Base-by-base conservation (phyloP, 2,797 vertebrate genomes). In the Anabas testudineus region DNA sequence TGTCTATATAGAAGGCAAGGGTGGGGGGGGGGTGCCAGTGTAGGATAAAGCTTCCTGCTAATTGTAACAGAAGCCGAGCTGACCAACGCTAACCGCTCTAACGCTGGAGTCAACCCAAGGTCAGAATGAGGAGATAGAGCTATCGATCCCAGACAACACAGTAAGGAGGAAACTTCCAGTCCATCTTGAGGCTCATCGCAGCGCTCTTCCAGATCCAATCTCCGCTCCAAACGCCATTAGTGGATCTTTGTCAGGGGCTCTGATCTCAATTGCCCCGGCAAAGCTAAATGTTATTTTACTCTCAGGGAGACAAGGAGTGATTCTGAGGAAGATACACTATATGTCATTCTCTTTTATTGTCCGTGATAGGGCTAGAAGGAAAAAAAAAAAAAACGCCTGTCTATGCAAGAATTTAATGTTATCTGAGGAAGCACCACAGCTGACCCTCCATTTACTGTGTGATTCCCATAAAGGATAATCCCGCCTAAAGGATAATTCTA, bases 21-120 rank as follows among this genome's bases (percentile, higher is more conserved):
- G 36, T 34, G 64, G 81, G 47, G 66, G 67, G 70, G 67, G 74
- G 76, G 84, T 87, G 80, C 85, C 87, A 76, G 70, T 55, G 85
- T 83, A 87, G 91, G 90, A 93, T 92, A 81, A 91, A 93, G 87
- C 88, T 93, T 93, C 92, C 90, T 89, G 88, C 87, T 94, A 93
- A 94, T 92, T 93, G 94, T 94, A 94, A 95, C 90, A 82, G 91
- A 94, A 94, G 91, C 93, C 70, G 70, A 68, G 85, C 88, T 93
- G 90, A 93, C 90, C 90, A 87, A 73, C 77, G 79, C 86, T 86
- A 88, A 90, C 86, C 75, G 71, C 87, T 83, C 82, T 90, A 82
- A 90, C 84, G 81, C 87, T 78, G 75, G 82, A 89, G 86, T 90
- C 90, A 93, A 88, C 76, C 84, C 92, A 95, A 95, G 93, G 93